These are phyloP conservation scores for Marisa cornuarietis DNA, from an alignment of 1,140 invertebrate species.

Conservation along the genomic window DNA sequence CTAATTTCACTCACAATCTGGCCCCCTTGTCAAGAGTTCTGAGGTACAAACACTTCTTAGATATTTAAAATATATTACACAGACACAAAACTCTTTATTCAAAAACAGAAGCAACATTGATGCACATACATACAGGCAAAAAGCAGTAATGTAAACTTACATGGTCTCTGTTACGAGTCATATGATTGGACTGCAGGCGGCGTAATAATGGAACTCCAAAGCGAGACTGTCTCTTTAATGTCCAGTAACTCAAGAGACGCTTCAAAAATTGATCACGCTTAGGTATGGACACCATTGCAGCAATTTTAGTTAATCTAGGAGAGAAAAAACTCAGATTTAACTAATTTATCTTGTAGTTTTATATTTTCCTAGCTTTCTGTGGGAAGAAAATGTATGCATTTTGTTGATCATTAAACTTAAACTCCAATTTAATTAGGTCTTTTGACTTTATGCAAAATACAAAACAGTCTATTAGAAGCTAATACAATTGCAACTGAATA, in stretches of 20 bases:
- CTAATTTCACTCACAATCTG: too few relatives aligned
- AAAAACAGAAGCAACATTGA: background rate
- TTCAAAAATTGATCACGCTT: constrained; percentile 89
- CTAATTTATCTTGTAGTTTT: too few relatives aligned
- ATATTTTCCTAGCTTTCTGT: too few relatives aligned
- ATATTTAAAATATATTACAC: background rate
- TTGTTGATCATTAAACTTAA: too few relatives aligned
- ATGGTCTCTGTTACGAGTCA: constrained; percentile 59
- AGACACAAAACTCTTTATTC: background rate
- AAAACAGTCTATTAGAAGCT: too few relatives aligned
- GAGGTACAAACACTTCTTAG: background rate
- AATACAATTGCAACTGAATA: too few relatives aligned
- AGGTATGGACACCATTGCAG: constrained; percentile 74
- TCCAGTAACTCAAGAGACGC: constrained; percentile 82
- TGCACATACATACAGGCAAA: background rate
- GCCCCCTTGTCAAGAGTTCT: background rate
- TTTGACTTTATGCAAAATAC: too few relatives aligned
- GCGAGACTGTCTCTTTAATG: constrained; percentile 90
- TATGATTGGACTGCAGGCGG: constrained; percentile 69
- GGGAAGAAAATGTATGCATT: too few relatives aligned
- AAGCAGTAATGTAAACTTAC: constrained; percentile 35
- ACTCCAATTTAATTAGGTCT: too few relatives aligned
- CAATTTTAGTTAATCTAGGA: constrained; percentile 75
- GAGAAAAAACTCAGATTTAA: background rate
- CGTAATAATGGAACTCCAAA: constrained; percentile 95